phyloP scores from a whole-genome alignment of 2,888 invertebrate genomes.

The Diaprepes abbreviatus region DNA sequence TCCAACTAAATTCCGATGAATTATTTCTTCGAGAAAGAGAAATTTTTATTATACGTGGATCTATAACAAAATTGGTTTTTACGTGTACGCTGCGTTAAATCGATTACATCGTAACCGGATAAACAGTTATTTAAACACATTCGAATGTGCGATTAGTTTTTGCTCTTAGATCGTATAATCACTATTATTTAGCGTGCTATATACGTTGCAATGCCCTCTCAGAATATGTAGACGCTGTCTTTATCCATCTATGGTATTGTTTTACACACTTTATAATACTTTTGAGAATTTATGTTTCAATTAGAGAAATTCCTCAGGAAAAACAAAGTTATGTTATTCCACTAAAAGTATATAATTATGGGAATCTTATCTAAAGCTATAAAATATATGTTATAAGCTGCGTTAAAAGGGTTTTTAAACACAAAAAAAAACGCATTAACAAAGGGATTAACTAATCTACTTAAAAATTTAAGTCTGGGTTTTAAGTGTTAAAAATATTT shows the following conservation, averaged over 20 bases:
- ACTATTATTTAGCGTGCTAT: too few relatives aligned
- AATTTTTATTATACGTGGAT: conserved; percentile 1
- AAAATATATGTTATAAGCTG: background rate
- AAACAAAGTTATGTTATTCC: too few relatives aligned
- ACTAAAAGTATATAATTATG: background rate
- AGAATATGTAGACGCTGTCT: too few relatives aligned
- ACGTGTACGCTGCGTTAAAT: background rate
- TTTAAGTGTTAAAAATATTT: background rate
- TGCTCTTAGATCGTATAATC: too few relatives aligned
- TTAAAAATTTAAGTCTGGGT: background rate
- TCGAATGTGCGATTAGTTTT: too few relatives aligned
- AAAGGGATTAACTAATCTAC: background rate
- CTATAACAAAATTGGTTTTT: conserved; percentile 1
- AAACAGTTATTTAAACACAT: background rate
- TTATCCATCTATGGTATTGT: too few relatives aligned
- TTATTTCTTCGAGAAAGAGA: background rate
- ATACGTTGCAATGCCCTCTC: too few relatives aligned
- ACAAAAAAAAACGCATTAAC: background rate
- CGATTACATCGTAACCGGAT: background rate
- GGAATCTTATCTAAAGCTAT: background rate
- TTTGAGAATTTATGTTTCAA: too few relatives aligned
- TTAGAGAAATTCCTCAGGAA: too few relatives aligned
- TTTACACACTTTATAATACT: too few relatives aligned
- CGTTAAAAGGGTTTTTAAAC: background rate
- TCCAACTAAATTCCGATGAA: background rate